phyloP scores from a whole-genome alignment of 30 jellyfish, hydroid and myxozoan genomes.

The Mastigias papua region DNA sequence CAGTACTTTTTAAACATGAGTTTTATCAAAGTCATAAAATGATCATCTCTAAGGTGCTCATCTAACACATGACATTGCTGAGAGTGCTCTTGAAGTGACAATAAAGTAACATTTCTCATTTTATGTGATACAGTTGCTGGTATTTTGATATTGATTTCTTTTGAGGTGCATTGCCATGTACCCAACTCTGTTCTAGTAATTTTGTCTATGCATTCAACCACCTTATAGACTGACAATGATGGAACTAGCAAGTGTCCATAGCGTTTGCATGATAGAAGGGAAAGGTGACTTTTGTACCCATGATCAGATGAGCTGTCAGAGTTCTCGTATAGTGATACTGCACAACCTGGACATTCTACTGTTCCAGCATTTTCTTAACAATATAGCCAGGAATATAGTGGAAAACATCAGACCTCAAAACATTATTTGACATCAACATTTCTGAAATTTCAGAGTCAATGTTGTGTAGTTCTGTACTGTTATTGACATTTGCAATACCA shows the following conservation, averaged over 20 bases:
- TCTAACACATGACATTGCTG: slow-evolving; percentile 17
- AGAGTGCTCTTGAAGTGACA: slow-evolving; percentile 7
- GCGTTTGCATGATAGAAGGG: slow-evolving; percentile 42
- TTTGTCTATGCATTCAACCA: slow-evolving; percentile 38
- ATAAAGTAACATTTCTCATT: slow-evolving; percentile 3
- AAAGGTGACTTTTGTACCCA: not conserved
- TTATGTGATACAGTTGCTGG: not conserved
- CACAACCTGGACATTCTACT: slow-evolving; percentile 48
- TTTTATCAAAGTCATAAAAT: not conserved
- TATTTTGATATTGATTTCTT: slow-evolving; percentile 2
- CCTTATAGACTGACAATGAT: slow-evolving; percentile 50
- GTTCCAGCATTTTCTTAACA: slow-evolving; percentile 26
- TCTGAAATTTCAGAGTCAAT: slow-evolving; percentile 37
- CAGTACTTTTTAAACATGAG: not conserved
- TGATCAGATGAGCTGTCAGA: slow-evolving; percentile 8
- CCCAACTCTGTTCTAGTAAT: not conserved
- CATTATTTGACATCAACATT: slow-evolving; percentile 17
- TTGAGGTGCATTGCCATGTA: slow-evolving; percentile 9
- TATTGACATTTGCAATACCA: not conserved
- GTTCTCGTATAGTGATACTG: slow-evolving; percentile 14
- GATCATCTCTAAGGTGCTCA: slow-evolving; percentile 38
- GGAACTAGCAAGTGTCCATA: slow-evolving; percentile 62
- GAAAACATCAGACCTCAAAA: slow-evolving; percentile 60
- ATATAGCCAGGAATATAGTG: slow-evolving; percentile 54
- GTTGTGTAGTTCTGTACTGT: not conserved